Evolutionary conservation across 2,797 vertebrate genomes (phyloP).

Genomic region (Melanotaenia pygmaea): DNA sequence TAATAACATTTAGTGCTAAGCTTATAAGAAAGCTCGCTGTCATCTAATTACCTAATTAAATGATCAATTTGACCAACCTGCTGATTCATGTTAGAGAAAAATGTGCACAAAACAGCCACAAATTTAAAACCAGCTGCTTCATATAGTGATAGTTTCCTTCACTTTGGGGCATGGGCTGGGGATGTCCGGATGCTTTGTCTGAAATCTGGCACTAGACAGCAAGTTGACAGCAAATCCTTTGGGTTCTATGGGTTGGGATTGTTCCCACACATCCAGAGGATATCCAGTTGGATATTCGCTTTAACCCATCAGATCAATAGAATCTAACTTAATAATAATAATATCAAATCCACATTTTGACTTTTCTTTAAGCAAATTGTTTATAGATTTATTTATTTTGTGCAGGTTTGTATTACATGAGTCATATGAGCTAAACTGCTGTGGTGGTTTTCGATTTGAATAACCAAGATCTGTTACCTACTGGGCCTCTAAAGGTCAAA

Average conservation of each 20-base stretch:
- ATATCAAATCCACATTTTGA: not conserved
- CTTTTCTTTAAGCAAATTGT: conserved; percentile 7
- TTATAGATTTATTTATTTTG: conserved; percentile 10
- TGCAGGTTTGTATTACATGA: conserved; percentile 7
- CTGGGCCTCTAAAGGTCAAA: conserved; percentile 29
- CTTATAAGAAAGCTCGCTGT: too few species aligned
- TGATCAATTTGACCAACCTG: too few species aligned
- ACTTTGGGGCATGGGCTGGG: too few species aligned
- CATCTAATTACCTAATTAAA: too few species aligned
- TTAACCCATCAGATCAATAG: not conserved
- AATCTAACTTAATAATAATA: not conserved
- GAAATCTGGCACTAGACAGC: not conserved
- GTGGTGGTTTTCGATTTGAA: conserved; percentile 27
- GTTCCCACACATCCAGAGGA: not conserved
- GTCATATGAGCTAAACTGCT: conserved; percentile 15
- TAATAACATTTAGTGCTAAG: too few species aligned
- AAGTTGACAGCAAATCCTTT: not conserved
- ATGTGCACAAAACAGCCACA: too few species aligned
- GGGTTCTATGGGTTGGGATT: not conserved
- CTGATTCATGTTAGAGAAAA: too few species aligned
- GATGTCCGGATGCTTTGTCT: not conserved
- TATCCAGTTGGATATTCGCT: not conserved
- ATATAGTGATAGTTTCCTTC: too few species aligned
- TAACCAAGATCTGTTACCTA: conserved; percentile 27
- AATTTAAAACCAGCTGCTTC: too few species aligned